Evolutionary conservation across 1,140 invertebrate species (phyloP), one percentile per base, ranked within the genome.

Genomic region (Metopolophium dirhodum): DNA sequence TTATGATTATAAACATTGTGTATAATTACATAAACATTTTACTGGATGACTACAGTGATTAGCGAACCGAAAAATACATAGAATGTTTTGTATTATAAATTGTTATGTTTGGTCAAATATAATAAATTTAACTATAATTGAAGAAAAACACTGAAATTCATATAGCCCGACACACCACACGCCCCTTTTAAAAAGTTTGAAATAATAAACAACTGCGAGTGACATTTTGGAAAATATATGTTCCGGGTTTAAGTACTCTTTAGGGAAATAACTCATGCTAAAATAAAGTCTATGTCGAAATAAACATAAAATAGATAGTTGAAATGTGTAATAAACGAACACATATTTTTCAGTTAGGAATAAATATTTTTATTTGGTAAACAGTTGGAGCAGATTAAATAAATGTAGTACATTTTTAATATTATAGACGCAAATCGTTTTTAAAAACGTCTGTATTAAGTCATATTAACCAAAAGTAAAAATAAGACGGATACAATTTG

Each of bases 201-300:
- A 20, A 89, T 89, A 89, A 57, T 89, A 89, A 89, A 37, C 87
- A 89, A 89, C 41, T 54, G 30, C 51, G 35, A 89, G n/a, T 88
- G 20, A 89, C 87, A 37, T 89, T 89, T 88, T 89, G 7, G 51
- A 37, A 89, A 89, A 51, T 89, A 89, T 37, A 35, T 9, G 18
- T 54, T 23, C 20, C 4, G 30, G n/a, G 47, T 1, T 35, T 18
- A 35, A 88, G 18, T 51, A 88, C 30, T 51, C 47, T 88, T 88
- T 20, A 35, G 47, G 49, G 20, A 54, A 88, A 51, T 88, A 35
- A 51, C n/a, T n/a, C 86, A 49, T n/a, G 30, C n/a, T 49, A 49
- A 88, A 88, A 88, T 35, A 35, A n/a, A 49, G 2, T 88, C 47
- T 9, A 51, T 51, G 45, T 7, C 3, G 7, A 51, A 49, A 49